A percentile compares a stretch with the other conserved stretches of the same genome.
Conservation (phyloP, 2,888 invertebrate genomes). For the Leucoma salicis region DNA sequence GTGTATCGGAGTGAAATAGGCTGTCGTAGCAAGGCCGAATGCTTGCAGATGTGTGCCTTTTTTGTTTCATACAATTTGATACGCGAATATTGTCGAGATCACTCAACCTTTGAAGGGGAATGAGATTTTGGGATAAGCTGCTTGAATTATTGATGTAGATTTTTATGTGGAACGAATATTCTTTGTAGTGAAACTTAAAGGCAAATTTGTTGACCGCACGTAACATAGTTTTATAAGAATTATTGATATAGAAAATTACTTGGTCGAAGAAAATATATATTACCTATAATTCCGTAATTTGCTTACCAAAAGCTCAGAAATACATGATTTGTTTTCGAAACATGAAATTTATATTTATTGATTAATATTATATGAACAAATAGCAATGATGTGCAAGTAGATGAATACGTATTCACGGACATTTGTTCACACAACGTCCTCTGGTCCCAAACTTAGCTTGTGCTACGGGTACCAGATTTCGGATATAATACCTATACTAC, state of each 20-base stretch:
- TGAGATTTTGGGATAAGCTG: slow-evolving; percentile 15
- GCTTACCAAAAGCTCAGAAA: too few species aligned
- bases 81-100: slow-evolving; percentile 16
- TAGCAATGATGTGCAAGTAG: too few species aligned
- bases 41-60: slow-evolving; percentile 17
- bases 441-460: too few species aligned
- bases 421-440: too few species aligned
- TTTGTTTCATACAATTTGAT: slow-evolving; percentile 20
- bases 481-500: too few species aligned
- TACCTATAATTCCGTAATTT: too few species aligned
- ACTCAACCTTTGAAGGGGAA: slow-evolving; percentile 16
- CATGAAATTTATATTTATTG: too few species aligned
- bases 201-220: neutral
- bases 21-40: slow-evolving; percentile 3
- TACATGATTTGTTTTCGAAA: too few species aligned
- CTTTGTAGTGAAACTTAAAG: slow-evolving; percentile 3
- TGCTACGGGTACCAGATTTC: too few species aligned
- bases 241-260: neutral
- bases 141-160: slow-evolving; percentile 10
- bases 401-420: too few species aligned
- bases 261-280: too few species aligned
- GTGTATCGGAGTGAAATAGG: slow-evolving; percentile 8
- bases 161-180: slow-evolving; percentile 2
- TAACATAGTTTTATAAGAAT: neutral
- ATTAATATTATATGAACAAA: too few species aligned